Evolutionary conservation across 2,797 vertebrate genomes (phyloP).

Genomic region (Muraenolepis orangiensis): DNA sequence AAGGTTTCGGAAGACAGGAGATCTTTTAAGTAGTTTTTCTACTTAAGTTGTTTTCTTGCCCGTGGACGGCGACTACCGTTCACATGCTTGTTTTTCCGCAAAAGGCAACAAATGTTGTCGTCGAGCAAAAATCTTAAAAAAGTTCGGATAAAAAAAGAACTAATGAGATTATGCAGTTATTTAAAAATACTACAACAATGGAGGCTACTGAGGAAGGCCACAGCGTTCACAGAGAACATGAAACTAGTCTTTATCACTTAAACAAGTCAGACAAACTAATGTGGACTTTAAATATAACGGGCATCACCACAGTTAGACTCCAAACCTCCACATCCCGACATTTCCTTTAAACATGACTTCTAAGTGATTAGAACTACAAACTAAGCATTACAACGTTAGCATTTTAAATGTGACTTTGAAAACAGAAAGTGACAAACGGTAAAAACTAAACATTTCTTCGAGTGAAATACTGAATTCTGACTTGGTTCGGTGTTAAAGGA

Average conservation of each 20-base stretch:
- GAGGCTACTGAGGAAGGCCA: slow-evolving; percentile 64
- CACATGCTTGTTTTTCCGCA: slow-evolving; percentile 40
- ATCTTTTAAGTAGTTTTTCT: too few relatives aligned
- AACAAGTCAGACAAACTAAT: slow-evolving; percentile 62
- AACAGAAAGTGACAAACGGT: neutral
- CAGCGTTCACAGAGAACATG: slow-evolving; percentile 59
- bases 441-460: neutral
- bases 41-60: neutral
- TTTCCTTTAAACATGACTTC: neutral
- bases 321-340: neutral
- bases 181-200: slow-evolving; percentile 51
- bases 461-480: neutral
- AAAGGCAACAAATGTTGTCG: slow-evolving; percentile 56
- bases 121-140: slow-evolving; percentile 50
- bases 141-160: slow-evolving; percentile 53
- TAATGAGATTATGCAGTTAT: slow-evolving; percentile 59
- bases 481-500: too few relatives aligned
- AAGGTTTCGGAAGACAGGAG: neutral
- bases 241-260: slow-evolving; percentile 50
- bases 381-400: neutral
- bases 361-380: neutral
- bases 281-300: slow-evolving; percentile 68
- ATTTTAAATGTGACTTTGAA: neutral
- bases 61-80: too few relatives aligned
- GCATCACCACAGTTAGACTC: slow-evolving; percentile 10